Evolutionary conservation across 2,113 vertebrate genomes (phyloP), one percentile per base, ranked within the genome.

Genomic region (Vimba vimba): DNA sequence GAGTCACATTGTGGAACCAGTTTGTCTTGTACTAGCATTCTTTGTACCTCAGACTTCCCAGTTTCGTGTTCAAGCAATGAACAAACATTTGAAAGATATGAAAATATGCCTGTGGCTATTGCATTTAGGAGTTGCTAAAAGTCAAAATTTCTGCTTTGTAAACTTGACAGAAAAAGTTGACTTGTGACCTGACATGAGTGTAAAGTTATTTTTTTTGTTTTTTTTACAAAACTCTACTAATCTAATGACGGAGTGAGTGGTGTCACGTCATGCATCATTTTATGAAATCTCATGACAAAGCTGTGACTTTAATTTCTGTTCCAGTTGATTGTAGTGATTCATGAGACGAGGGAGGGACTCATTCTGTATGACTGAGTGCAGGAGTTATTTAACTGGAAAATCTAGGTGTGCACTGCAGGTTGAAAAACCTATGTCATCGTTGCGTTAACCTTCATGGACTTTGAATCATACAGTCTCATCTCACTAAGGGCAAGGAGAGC

Each of bases 1-100:
- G 52, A 82, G 85, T 83, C 84, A 68, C 88, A 76, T 83, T 47
- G 86, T n/a, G 50, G 52, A 91, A 91, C 90, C 90, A 86, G 90
- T 91, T 91, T 62, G 85, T 89, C 90, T 87, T 77, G 89, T 87
- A 82, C 69, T 52, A 39, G 78, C 84, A 79, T 78, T 87, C 80
- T 50, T 50, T 79, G 69, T 50, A 43, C 64, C 79, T 2, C 19
- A 73, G 43, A 47, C 36, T 33, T 86, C n/a, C 66, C 9, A 45
- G 84, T 36, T 73, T 62, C 30, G 21, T 19, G 55, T 68, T 83
- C 15, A 52, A 8, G 81, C 43, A 21, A 39, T 50, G 43, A 30
- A 45, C 82, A 83, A 47, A 62, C 86, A 62, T 39, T 36, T 69
- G 66, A 71, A 79, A 13, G 55, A 60, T 59, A 30, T 19, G 23